Base-by-base conservation (phyloP, 2,113 vertebrate genomes). In the Murina feae region DNA sequence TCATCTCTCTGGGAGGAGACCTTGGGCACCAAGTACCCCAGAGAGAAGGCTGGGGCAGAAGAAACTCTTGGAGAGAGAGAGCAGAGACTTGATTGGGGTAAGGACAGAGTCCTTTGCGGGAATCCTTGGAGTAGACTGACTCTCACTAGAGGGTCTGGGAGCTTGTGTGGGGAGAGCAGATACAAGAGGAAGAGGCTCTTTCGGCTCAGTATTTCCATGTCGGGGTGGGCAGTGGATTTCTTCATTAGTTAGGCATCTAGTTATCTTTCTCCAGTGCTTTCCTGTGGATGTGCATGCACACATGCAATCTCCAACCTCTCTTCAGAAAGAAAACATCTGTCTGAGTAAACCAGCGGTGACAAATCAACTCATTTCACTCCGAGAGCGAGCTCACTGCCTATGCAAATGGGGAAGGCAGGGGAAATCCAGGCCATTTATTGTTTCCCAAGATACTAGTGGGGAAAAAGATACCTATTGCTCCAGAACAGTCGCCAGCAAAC, bases 121-220 rank as follows among this genome's bases (percentile, higher is more conserved):
- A 30, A n/a, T 37, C 25, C 66, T 81, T 11, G 18, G 8, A 23
- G 20, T 13, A 58, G 58, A 28, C 1, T 4, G 17, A 39, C 16
- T 44, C 42, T 47, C 55, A 28, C 32, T 23, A 28, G 9, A 68
- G 32, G 11, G 9, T 44, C 2, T 2, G 53, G n/a, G 39, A 28
- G 4, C 37, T 4, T 12, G 8, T 37, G 9, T 42, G 8, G 53
- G 23, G 4, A 25, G 4, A 7, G 2, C 4, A 21, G 9, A 8
- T 32, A 39, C 2, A 0, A 35, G 8, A 25, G n/a, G 44, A 65
- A 49, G 65, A 39, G 17, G 17, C 7, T 58, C 17, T 58, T 85
- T 35, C 9, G 69, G 44, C 9, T 71, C 7, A 32, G 18, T 25
- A 60, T 91, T 82, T 72, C 23, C 32, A 28, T 0, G 42, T 68